A percentile compares a stretch with the other conserved stretches of the same genome.
These are phyloP conservation scores for Tetrax tetrax DNA, from an alignment of 2,113 vertebrate genomes.

Conservation along the genomic window DNA sequence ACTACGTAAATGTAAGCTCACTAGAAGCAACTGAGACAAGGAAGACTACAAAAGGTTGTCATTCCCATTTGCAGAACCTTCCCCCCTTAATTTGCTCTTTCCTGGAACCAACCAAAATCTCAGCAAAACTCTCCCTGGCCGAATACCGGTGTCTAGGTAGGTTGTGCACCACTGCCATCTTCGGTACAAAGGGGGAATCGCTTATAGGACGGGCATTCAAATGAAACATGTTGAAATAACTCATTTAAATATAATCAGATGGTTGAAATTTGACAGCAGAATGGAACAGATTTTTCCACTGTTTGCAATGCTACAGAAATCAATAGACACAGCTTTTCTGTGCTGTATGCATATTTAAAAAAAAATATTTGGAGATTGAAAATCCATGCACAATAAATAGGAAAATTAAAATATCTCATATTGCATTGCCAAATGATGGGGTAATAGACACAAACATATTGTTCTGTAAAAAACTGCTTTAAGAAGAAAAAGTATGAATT, in stretches of 20 bases:
- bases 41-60: neutral
- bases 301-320: conserved; percentile 79
- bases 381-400: conserved; percentile 80
- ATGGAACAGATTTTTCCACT: conserved; percentile 80
- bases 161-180: conserved; percentile 80
- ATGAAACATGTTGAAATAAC: conserved; percentile 68
- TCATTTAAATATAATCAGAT: conserved; percentile 83
- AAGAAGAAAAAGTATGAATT: conserved; percentile 78
- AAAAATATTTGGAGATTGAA: conserved; percentile 83
- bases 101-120: neutral
- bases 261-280: conserved; percentile 79
- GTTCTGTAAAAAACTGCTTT: conserved; percentile 77
- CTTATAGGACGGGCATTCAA: conserved; percentile 53
- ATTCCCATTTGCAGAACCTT: neutral
- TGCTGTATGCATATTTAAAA: conserved; percentile 73
- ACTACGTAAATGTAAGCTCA: neutral
- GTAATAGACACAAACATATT: conserved; percentile 84
- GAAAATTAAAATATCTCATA: conserved; percentile 82
- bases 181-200: conserved; percentile 65
- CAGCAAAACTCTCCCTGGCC: neutral
- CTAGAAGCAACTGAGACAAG: neutral
- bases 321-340: conserved; percentile 79
- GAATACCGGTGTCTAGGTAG: neutral
- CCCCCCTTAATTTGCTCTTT: neutral
- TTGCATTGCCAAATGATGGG: conserved; percentile 79